Evolutionary conservation across 2,113 vertebrate species (phyloP), one percentile per base, ranked within the genome.

Genomic region (Austrofundulus limnaeus): DNA sequence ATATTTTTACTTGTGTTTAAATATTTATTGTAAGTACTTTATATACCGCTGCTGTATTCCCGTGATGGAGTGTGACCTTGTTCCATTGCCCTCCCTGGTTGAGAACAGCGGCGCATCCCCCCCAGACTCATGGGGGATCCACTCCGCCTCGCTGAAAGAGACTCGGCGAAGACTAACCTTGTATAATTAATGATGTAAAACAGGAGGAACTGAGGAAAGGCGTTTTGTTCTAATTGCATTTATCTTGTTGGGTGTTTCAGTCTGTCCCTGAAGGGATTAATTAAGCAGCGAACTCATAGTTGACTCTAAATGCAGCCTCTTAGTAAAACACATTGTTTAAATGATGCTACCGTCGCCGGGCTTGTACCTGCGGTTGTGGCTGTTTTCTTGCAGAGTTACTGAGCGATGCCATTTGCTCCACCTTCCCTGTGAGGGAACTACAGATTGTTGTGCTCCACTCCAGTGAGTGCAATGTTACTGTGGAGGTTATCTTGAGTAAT

Each of bases 141-240:
- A 57, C 75, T 28, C 62, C 61, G 67, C 74, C 77, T 77, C 38
- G 72, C 66, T 7, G 9, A 34, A 50, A 60, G 86, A 79, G 80
- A 78, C 58, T 63, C 51, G 3, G 49, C 69, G 60, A 81, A 69
- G 9, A 50, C 70, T 78, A 80, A 81, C 82, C 80, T 86, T 84
- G 77, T 79, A 67, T 90, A 82, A 83, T 85, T 85, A 84, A 87
- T 85, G 79, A 80, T 75, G 74, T 83, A 72, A 77, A 87, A 85
- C 21, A 61, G 66, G 53, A 66, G 47, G 55, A 78, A 61, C 61
- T 56, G 41, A 65, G 74, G 63, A 71, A 31, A 80, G 68, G 28
- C 71, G 80, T 78, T 75, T 61, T 70, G 65, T 75, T 82, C 77
- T 87, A 87, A 88, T 87, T 83, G 78, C 70, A 71, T 58, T 80